phyloP scores from a whole-genome alignment of 2,797 vertebrate species.

The Anguilla obscura region DNA sequence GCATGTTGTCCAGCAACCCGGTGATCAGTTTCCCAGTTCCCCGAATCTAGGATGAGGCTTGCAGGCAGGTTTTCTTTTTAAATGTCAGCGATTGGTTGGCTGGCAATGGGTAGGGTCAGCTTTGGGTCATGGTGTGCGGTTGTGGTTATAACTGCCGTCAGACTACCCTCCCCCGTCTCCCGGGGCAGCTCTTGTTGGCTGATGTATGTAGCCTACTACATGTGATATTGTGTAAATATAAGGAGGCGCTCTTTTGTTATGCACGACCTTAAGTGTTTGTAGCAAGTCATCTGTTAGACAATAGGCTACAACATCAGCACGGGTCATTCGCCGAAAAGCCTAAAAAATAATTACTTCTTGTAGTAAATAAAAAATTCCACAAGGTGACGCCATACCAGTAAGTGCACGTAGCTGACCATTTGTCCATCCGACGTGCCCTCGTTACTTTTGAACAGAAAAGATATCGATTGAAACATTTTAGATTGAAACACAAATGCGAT shows the following conservation, averaged over 20 bases:
- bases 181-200: conserved; percentile 14
- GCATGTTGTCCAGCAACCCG: conserved; percentile 8
- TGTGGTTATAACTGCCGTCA: conserved; percentile 24
- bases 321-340: conserved; percentile 23
- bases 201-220: conserved; percentile 31
- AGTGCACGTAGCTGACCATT: conserved; percentile 7
- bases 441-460: not conserved
- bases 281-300: conserved; percentile 14
- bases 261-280: not conserved
- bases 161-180: conserved; percentile 30
- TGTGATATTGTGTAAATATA: conserved; percentile 1
- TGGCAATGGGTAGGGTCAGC: conserved; percentile 28
- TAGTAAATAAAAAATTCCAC: conserved; percentile 25
- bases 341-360: conserved; percentile 16
- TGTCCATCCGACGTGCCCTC: not conserved
- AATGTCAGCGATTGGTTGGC: conserved; percentile 26
- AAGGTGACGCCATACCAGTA: conserved; percentile 34
- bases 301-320: not conserved
- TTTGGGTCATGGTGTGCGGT: conserved; percentile 23
- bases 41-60: not conserved
- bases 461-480: not conserved
- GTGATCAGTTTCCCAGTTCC: conserved; percentile 10
- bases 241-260: not conserved
- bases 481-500: not conserved
- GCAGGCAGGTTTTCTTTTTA: conserved; percentile 18